Base-by-base conservation (phyloP, 2,888 invertebrate genomes). In the Esperia sulphurella region DNA sequence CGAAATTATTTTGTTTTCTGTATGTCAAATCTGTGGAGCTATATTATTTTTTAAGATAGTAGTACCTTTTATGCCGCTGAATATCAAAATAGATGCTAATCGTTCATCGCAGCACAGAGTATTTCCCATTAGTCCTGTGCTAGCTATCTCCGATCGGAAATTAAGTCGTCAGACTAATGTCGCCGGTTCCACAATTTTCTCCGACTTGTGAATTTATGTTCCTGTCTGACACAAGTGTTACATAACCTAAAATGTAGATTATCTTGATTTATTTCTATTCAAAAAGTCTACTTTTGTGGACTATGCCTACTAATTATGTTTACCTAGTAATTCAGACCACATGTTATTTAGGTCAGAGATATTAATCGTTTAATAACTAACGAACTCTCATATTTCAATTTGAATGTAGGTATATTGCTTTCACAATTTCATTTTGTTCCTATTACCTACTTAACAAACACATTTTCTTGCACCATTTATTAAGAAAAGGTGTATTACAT, bases 101-200 rank as follows among this genome's bases (percentile, higher is more conserved):
- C 21, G 21, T 21, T 3, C 21, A 21, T 21, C 5, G 5, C 21
- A 3, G 21, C 21, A 21, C 13, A 12, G 10, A 33, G 31, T 3
- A 33, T 43, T 28, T 28, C 45, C 45, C 53, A 59, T 48, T 54
- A 50, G 52, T 49, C 43, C 44, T 40, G 44, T 41, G 43, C 43
- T 50, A 53, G 53, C 52, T 51, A 69, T 71, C 58, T 65, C 63
- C 58, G 55, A 52, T 61, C 58, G 71, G 71, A 71, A 69, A 69
- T 71, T 48, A 65, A 63, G 45, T 43, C 44, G 54, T 42, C 50
- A 55, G 47, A 46, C 50, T 31, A 2, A 1, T 53, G 55, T 50
- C 53, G 48, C 54, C 49, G 55, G 35, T 35, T 3, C 10, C 1
- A n/a, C 35, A n/a, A 35, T n/a, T 31, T 31, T 31, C 10, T 9